Evolutionary conservation across 23 tunicate genomes (phyloP), one percentile per base, ranked within the genome.

Genomic region (Oikopleura dioica): DNA sequence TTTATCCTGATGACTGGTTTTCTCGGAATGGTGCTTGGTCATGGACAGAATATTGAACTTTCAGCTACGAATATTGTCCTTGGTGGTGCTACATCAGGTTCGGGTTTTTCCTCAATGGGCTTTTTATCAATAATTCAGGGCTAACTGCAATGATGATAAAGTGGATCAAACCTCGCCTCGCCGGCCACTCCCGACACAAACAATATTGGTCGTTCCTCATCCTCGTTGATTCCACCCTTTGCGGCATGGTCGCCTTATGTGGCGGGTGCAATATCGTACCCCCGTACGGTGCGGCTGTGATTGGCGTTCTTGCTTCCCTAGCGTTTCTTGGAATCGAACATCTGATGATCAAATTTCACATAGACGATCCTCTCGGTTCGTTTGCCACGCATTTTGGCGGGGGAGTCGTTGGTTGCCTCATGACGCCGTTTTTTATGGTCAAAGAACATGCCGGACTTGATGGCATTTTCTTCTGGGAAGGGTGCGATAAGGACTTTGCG

Each of bases 161-260:
- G 26, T 63, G 33, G 32, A 31, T 4, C 16, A 63, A 23, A 28
- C 72, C 72, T 2, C n/a, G n/a, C n/a, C n/a, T n/a, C n/a, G n/a
- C n/a, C n/a, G n/a, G n/a, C n/a, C 29, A 63, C 29, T 16, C 26
- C 26, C 29, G 33, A 28, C 29, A 63, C 16, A 23, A 2, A 16
- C 72, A 63, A 28, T 2, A 63, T 21, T 63, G 72, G 72, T 63
- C 72, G 30, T 63, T 63, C 26, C 33, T 63, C 4, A 28, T 28
- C 33, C 33, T 63, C 5, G 72, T 63, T 2, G 72, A 63, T 28
- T 23, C 72, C 30, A 63, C 72, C 16, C 26, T 63, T 12, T 63
- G 72, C 33, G 72, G 72, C 16, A 63, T 63, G 72, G 72, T 63
- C 4, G 72, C 72, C 4, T 63, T 63, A 63, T 63, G 72, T 63